These are phyloP conservation scores for Ictalurus furcatus DNA, from an alignment of 2,113 vertebrate genomes.

Conservation along the genomic window DNA sequence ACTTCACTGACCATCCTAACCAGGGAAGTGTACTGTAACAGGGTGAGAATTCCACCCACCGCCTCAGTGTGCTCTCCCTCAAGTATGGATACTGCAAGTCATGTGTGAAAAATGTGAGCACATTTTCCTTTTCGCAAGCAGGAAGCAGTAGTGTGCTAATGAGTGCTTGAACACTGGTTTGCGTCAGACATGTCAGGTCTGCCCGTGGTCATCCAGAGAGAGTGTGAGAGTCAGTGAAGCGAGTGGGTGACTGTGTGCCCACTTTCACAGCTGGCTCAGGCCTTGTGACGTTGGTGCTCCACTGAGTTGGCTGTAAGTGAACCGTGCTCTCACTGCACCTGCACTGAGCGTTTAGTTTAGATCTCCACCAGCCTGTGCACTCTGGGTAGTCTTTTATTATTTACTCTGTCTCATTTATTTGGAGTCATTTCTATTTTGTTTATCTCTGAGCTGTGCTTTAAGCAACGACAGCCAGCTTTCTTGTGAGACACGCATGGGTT, in stretches of 20 bases:
- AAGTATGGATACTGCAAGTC: conserved; percentile 28
- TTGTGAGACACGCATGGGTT: neutral
- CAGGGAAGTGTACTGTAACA: neutral
- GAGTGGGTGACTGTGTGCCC: neutral
- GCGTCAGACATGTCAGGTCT: conserved; percentile 57
- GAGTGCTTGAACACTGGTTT: conserved; percentile 54
- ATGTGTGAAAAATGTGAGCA: conserved; percentile 53
- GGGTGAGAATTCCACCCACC: neutral
- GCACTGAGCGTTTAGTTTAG: conserved; percentile 52
- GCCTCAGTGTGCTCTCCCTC: conserved; percentile 40
- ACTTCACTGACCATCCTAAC: neutral
- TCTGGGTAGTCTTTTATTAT: neutral
- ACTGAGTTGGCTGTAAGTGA: conserved; percentile 61
- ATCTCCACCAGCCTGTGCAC: neutral
- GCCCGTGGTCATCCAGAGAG: conserved; percentile 54
- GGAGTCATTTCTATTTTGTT: neutral
- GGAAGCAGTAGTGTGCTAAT: conserved; percentile 25
- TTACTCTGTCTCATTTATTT: neutral
- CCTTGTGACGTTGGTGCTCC: conserved; percentile 51
- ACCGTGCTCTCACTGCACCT: conserved; percentile 66
- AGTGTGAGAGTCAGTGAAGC: conserved; percentile 41
- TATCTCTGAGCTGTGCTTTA: neutral
- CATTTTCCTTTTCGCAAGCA: conserved; percentile 42
- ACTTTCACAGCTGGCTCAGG: conserved; percentile 26
- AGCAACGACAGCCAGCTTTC: neutral